These are phyloP conservation scores for Eulacestoma nigropectus DNA, from an alignment of 2,113 vertebrate species.

Conservation along the genomic window DNA sequence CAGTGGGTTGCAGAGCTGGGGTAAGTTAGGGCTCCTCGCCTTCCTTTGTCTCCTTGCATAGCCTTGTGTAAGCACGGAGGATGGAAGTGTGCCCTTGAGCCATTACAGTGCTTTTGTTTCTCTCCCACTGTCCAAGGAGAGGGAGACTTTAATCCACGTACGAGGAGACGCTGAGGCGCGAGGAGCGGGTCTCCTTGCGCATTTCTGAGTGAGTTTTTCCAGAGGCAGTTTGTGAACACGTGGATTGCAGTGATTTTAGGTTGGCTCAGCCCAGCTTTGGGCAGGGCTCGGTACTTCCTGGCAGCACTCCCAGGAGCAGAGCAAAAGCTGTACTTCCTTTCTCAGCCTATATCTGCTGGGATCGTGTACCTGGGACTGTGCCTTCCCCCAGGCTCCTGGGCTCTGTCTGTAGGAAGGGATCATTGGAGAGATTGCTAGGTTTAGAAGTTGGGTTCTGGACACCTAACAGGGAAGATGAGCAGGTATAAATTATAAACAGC, in stretches of 20 bases:
- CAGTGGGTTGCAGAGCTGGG: neutral
- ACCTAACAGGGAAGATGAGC: neutral
- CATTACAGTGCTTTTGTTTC: neutral
- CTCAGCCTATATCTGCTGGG: neutral
- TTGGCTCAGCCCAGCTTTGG: neutral
- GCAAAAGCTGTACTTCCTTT: neutral
- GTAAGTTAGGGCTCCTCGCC: neutral
- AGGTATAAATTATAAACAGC: neutral
- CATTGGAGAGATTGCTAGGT: neutral
- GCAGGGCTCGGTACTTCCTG: neutral
- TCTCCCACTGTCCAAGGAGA: neutral
- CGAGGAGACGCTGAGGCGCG: neutral
- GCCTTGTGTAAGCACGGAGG: neutral
- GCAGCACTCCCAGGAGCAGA: rapidly evolving
- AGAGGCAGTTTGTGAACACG: neutral
- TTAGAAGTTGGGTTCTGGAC: neutral
- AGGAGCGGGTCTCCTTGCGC: neutral
- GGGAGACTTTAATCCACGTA: rapidly evolving
- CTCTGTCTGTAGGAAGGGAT: neutral
- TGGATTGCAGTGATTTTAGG: neutral
- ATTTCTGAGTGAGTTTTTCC: neutral
- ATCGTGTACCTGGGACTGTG: rapidly evolving
- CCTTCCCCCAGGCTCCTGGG: neutral
- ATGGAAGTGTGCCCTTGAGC: neutral
- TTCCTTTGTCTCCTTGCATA: neutral